These are phyloP conservation scores for Lasioglossum pauxillum DNA, from an alignment of 2,888 invertebrate species.

Conservation along the genomic window DNA sequence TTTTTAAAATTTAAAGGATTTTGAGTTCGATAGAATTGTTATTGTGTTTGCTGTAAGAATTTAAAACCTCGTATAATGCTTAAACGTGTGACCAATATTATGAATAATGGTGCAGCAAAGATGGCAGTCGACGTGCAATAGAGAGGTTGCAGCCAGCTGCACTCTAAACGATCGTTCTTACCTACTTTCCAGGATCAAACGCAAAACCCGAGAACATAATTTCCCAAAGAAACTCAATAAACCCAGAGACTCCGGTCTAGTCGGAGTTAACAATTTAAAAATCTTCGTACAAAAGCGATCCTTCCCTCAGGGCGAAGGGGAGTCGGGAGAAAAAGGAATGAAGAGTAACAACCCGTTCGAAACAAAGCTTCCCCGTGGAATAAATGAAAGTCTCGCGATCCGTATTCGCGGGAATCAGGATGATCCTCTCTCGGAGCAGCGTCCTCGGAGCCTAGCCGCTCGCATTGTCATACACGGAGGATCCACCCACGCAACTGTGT, in stretches of 20 bases:
- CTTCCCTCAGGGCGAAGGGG: not conserved
- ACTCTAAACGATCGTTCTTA: not conserved
- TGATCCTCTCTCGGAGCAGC: not conserved
- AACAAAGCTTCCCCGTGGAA: not conserved
- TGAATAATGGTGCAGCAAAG: no score
- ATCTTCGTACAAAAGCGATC: not conserved
- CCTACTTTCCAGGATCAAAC: not conserved
- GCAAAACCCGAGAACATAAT: not conserved
- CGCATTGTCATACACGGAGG: slow-evolving; percentile 23
- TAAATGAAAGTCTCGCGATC: not conserved
- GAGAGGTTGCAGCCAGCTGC: no score
- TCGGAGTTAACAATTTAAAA: not conserved
- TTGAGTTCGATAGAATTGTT: no score
- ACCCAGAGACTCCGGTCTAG: not conserved
- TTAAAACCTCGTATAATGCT: no score
- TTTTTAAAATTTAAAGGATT: no score
- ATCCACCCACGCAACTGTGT: slow-evolving; percentile 28
- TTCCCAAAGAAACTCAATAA: not conserved
- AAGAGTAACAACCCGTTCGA: not conserved
- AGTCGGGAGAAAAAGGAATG: not conserved
- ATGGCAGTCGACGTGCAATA: no score
- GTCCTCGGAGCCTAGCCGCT: not conserved
- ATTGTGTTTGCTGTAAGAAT: no score
- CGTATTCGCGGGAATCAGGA: not conserved
- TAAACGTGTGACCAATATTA: no score